Percentiles rank a stretch among this genome's conserved stretches.
These are phyloP conservation scores for Flabesymbios commensalis DNA, from an alignment of 2,888 invertebrate species.

Conservation along the genomic window DNA sequence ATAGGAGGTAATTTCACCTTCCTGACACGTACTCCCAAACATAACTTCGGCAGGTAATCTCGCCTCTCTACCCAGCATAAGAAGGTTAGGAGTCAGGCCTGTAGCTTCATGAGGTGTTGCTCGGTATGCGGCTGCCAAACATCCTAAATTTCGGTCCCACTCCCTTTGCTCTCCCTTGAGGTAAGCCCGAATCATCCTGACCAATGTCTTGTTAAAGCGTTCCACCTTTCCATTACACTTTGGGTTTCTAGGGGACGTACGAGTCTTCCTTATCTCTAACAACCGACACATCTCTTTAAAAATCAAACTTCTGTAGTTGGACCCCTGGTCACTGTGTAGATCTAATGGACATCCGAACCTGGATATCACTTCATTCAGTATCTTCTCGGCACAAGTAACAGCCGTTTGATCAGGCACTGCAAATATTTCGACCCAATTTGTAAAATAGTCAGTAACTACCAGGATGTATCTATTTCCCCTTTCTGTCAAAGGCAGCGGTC, in stretches of 20 bases:
- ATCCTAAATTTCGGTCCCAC: constrained; percentile 31
- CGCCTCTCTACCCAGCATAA: constrained; percentile 31
- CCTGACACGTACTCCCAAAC: constrained; percentile 8
- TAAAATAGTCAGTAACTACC: constrained; percentile 28
- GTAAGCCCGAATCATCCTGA: constrained; percentile 25
- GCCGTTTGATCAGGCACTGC: constrained; percentile 30
- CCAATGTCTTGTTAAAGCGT: constrained; percentile 24
- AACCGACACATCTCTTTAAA: constrained; percentile 33
- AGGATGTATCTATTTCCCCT: constrained; percentile 31
- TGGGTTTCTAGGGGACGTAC: constrained; percentile 24
- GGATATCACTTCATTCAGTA: constrained; percentile 29
- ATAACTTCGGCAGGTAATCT: constrained; percentile 23
- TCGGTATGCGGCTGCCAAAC: constrained; percentile 30
- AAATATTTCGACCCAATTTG: constrained; percentile 25
- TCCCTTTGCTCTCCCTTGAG: constrained; percentile 27
- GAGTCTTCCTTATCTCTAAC: constrained; percentile 27
- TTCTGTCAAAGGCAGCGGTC: constrained; percentile 24
- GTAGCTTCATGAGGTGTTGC: constrained; percentile 25
- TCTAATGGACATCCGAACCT: constrained; percentile 23
- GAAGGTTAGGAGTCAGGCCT: constrained; percentile 26
- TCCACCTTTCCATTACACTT: constrained; percentile 27
- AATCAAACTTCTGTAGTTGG: constrained; percentile 25
- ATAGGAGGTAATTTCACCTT: neutral
- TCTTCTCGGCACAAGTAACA: constrained; percentile 15
- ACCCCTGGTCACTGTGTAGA: constrained; percentile 29